Evolutionary conservation across 2,888 invertebrate genomes (phyloP).

Genomic region (Invenusta paracnida): DNA sequence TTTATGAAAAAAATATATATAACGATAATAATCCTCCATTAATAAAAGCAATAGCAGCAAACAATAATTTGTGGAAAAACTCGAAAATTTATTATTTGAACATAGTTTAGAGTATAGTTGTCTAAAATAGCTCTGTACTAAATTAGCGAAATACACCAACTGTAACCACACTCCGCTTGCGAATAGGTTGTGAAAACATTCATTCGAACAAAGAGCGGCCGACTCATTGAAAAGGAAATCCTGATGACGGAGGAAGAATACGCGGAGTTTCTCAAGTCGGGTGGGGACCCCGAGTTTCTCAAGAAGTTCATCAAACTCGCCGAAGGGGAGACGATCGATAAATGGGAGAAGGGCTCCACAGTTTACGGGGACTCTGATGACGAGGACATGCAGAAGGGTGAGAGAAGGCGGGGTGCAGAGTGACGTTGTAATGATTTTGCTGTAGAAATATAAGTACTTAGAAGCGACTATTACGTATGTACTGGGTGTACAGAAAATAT

Average conservation of each 20-base stretch:
- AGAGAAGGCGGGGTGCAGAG: too few species aligned
- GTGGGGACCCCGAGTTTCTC: slow-evolving; percentile 55
- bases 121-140: too few species aligned
- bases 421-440: too few species aligned
- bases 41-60: too few species aligned
- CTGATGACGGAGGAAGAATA: slow-evolving; percentile 58
- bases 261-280: slow-evolving; percentile 52
- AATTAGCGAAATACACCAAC: too few species aligned
- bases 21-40: too few species aligned
- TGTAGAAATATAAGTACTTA: too few species aligned
- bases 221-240: slow-evolving; percentile 56
- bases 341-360: slow-evolving; percentile 58
- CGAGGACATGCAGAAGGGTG: slow-evolving; percentile 50
- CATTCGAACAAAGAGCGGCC: slow-evolving; percentile 57
- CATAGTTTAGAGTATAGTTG: too few species aligned
- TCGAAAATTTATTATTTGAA: too few species aligned
- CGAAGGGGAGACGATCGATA: slow-evolving; percentile 56
- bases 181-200: slow-evolving; percentile 53
- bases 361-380: slow-evolving; percentile 54
- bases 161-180: too few species aligned
- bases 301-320: slow-evolving; percentile 56
- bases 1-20: too few species aligned
- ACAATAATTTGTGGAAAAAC: too few species aligned
- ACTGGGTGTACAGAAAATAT: not conserved
- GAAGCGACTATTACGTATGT: not conserved